Conservation (phyloP, 2,113 vertebrate species). For the Psittacus erithacus region DNA sequence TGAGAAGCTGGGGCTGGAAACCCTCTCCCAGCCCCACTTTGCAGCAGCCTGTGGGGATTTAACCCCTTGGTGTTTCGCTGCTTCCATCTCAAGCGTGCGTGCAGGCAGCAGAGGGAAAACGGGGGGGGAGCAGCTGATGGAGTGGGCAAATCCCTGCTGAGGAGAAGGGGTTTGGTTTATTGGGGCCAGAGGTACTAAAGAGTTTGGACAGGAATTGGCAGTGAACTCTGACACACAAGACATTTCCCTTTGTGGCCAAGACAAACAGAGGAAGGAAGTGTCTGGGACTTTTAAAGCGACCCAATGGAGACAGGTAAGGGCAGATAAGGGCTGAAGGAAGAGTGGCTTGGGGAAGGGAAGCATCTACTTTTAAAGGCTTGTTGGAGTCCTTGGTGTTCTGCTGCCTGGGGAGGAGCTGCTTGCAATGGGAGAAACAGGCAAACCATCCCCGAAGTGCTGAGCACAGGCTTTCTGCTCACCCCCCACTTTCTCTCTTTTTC, state of each 20-base stretch:
- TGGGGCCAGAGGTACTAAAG: constrained; percentile 16
- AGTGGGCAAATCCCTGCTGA: neutral
- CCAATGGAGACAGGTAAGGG: constrained; percentile 63
- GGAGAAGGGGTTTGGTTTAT: neutral
- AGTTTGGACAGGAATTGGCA: constrained; percentile 43
- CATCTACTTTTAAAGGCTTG: neutral
- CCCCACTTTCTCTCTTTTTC: neutral
- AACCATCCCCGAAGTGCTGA: neutral
- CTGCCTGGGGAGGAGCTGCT: neutral
- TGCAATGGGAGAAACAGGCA: neutral
- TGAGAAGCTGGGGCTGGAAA: neutral
- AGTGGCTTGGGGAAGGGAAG: constrained; percentile 45
- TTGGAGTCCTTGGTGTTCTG: neutral
- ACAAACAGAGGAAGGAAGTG: constrained; percentile 70
- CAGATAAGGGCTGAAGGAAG: constrained; percentile 69
- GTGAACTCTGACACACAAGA: constrained; percentile 60
- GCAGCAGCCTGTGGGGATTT: neutral
- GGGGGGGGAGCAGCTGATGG: neutral
- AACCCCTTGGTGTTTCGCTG: neutral
- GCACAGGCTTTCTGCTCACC: fast-evolving
- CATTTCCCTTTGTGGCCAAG: constrained; percentile 68
- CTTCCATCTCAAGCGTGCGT: fast-evolving
- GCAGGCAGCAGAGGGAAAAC: neutral
- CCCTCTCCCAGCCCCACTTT: neutral
- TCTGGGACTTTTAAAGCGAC: constrained; percentile 62